Evolutionary conservation across 1,140 invertebrate genomes (phyloP).

Genomic region (Drosophila repleta): DNA sequence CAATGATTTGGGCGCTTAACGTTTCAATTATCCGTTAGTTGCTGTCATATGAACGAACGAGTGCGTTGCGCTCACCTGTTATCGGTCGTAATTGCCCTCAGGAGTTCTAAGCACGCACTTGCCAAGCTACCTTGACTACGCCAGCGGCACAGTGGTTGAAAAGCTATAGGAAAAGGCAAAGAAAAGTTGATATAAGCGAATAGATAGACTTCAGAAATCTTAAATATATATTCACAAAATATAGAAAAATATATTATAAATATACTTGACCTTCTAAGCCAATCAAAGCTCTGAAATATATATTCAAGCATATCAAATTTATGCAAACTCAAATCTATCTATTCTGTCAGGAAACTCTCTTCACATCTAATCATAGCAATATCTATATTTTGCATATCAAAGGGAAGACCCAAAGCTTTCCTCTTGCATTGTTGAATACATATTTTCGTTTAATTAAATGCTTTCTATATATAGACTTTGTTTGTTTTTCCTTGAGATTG

Average conservation of each 20-base stretch:
- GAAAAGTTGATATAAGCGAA: too few relatives aligned
- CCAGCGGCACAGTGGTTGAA: slow-evolving; percentile 7
- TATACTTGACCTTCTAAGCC: too few relatives aligned
- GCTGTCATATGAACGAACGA: not conserved
- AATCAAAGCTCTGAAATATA: too few relatives aligned
- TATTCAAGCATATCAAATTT: too few relatives aligned
- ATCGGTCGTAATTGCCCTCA: slow-evolving; percentile 28
- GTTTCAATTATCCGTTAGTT: slow-evolving; percentile 29
- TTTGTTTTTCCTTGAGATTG: not conserved
- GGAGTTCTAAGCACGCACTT: slow-evolving; percentile 25
- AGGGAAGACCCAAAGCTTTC: too few relatives aligned
- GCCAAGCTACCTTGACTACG: not conserved
- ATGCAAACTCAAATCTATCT: too few relatives aligned
- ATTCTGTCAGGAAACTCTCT: too few relatives aligned
- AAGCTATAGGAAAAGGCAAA: not conserved
- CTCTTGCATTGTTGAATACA: too few relatives aligned
- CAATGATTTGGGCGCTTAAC: slow-evolving; percentile 54
- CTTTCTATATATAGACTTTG: not conserved
- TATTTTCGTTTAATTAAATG: not conserved
- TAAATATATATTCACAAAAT: not conserved
- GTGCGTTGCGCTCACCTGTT: slow-evolving; percentile 23
- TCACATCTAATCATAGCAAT: too few relatives aligned
- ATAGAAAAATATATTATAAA: not conserved
- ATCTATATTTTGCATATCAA: too few relatives aligned
- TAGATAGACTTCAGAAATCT: too few relatives aligned